These are phyloP conservation scores for Lepus europaeus DNA, from an alignment of 2,113 vertebrate species.

Conservation along the genomic window DNA sequence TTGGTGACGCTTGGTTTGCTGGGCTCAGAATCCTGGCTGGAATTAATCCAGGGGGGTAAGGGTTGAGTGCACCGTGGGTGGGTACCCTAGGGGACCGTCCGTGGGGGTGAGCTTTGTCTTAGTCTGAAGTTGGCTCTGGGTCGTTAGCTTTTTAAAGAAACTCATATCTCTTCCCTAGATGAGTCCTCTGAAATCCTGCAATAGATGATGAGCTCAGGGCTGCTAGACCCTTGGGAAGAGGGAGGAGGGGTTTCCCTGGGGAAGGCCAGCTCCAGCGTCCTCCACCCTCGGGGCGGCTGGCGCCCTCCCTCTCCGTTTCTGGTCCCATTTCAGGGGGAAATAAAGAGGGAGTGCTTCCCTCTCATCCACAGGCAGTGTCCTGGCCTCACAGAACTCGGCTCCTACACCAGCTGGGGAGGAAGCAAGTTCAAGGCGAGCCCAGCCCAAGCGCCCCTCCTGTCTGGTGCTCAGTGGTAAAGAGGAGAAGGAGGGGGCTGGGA, in stretches of 20 bases:
- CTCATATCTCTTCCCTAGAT: not conserved
- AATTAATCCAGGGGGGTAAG: not conserved
- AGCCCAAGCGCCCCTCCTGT: not conserved
- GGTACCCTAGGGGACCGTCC: not conserved
- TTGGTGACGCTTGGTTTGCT: conserved; percentile 37
- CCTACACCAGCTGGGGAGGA: not conserved
- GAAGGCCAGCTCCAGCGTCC: not conserved
- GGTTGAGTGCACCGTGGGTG: not conserved
- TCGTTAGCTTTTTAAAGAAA: conserved; percentile 62
- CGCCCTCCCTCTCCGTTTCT: not conserved
- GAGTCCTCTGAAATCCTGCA: conserved; percentile 32
- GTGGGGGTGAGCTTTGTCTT: not conserved
- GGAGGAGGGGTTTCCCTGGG: not conserved
- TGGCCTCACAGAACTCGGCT: not conserved
- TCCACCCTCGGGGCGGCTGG: not conserved
- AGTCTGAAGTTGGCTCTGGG: conserved; percentile 19
- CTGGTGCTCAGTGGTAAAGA: not conserved
- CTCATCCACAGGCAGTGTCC: not conserved
- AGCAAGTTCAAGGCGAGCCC: not conserved
- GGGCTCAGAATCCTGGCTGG: not conserved
- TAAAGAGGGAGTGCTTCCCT: not conserved
- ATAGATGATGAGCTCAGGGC: not conserved
- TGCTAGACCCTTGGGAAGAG: not conserved
- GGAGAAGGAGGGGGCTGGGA: not conserved
- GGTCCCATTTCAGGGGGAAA: not conserved